These are phyloP conservation scores for Callochromis pleurospilus DNA, from an alignment of 2,113 vertebrate species.

Conservation along the genomic window DNA sequence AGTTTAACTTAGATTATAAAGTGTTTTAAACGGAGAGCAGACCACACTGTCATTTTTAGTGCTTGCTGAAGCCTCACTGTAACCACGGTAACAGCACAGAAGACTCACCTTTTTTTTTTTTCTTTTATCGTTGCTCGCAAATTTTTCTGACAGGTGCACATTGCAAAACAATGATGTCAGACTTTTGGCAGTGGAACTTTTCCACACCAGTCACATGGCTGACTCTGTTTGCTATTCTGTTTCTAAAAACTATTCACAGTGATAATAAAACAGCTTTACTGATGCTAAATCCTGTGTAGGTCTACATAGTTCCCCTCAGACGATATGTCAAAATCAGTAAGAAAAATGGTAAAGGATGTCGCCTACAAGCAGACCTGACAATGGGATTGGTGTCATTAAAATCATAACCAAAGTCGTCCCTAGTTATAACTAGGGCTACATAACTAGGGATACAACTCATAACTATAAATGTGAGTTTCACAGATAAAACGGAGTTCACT, in stretches of 20 bases:
- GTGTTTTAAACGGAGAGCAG: background rate
- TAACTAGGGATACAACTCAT: background rate
- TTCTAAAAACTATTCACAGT: background rate
- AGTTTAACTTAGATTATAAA: background rate
- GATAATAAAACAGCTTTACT: background rate
- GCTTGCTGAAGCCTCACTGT: background rate
- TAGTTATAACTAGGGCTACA: background rate
- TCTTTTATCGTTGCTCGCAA: background rate
- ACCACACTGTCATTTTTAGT: background rate
- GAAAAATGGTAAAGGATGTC: background rate
- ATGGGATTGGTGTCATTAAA: background rate
- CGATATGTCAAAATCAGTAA: rapidly evolving
- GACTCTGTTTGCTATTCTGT: background rate
- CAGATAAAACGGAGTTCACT: background rate
- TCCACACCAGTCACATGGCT: background rate
- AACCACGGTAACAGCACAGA: background rate
- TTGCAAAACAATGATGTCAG: background rate
- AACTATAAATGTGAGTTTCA: background rate
- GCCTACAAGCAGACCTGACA: background rate
- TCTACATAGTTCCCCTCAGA: background rate
- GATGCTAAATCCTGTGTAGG: background rate
- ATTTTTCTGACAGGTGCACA: background rate
- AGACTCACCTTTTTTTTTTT: background rate
- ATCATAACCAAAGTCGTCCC: background rate
- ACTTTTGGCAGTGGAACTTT: background rate